Evolutionary conservation across 2,113 vertebrate species (phyloP).

Genomic region (Callopanchax toddi): DNA sequence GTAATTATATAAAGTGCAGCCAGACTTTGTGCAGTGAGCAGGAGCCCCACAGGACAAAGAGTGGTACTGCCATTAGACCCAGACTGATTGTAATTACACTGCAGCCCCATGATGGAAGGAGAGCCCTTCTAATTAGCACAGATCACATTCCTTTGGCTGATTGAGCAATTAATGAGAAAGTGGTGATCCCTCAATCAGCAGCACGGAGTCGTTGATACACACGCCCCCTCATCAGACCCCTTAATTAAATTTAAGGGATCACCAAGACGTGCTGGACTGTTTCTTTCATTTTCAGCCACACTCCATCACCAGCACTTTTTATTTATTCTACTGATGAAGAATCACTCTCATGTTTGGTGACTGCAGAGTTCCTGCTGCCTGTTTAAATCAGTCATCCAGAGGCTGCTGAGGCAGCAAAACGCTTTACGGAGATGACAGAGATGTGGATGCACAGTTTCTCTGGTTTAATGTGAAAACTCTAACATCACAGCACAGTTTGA

Average conservation of each 20-base stretch:
- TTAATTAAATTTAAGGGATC: slow-evolving; percentile 65
- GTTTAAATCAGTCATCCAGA: too few relatives aligned
- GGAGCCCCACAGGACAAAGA: slow-evolving; percentile 40
- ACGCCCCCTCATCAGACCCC: slow-evolving; percentile 37
- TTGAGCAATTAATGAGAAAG: slow-evolving; percentile 83
- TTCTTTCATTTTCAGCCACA: too few relatives aligned
- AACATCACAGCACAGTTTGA: too few relatives aligned
- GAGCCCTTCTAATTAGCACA: slow-evolving; percentile 85
- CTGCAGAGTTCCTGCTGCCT: too few relatives aligned
- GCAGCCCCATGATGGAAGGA: slow-evolving; percentile 79
- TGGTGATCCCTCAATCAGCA: slow-evolving; percentile 65
- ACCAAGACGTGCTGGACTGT: neutral
- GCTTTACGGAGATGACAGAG: too few relatives aligned
- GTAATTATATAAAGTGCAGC: slow-evolving; percentile 39
- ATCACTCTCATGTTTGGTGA: too few relatives aligned
- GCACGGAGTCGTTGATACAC: slow-evolving; percentile 40
- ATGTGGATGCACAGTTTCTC: too few relatives aligned
- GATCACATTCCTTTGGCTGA: slow-evolving; percentile 81
- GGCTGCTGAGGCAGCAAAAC: too few relatives aligned
- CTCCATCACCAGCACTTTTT: too few relatives aligned
- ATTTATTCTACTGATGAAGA: too few relatives aligned
- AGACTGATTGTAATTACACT: slow-evolving; percentile 86
- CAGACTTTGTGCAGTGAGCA: slow-evolving; percentile 22
- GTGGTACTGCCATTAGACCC: slow-evolving; percentile 47
- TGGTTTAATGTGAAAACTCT: too few relatives aligned